Base-by-base conservation (phyloP, 2,888 invertebrate genomes). In the Agrypnus murinus region DNA sequence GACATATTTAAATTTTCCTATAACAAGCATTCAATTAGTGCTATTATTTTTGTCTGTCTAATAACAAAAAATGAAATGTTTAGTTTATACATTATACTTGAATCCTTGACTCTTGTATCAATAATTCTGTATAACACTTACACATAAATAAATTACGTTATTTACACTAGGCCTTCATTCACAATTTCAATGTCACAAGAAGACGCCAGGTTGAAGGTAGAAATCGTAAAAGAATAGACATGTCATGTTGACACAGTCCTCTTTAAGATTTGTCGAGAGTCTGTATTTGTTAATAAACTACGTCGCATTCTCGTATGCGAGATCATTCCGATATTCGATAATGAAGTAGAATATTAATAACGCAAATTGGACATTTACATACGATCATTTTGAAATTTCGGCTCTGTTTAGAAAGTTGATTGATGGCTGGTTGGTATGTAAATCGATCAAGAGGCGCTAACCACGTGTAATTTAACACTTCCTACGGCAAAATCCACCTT, bases 401-500 rank as follows among this genome's bases (percentile, higher is more conserved):
- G 73, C 75, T 69, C 67, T 68, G 63, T 74, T 77, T 73, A 77
- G 76, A 75, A 77, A 74, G 69, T 75, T 77, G 77, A 77, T 77
- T 72, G 77, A 77, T 77, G 65, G 74, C 72, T 60, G 32, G 59
- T 55, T 62, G 62, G 69, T 72, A 76, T 77, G 77, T 77, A 77
- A 77, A 77, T 77, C 75, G 77, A 76, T 76, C 71, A 65, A 64
- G 67, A 73, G 75, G 75, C 74, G 76, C 75, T 75, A 73, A 75
- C 70, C 72, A 73, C 69, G 73, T 74, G 77, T 75, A 77, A 77
- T 75, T 75, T 74, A 75, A 77, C 77, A 77, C 76, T 76, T 78
- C 77, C 77, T 76, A 75, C 74, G 76, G 77, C 77, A 74, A 75
- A 77, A 75, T 72, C 70, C 65, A 72, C 77, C 75, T 75, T 75